phyloP scores from a whole-genome alignment of 2,113 vertebrate genomes.

The Saccopteryx bilineata region DNA sequence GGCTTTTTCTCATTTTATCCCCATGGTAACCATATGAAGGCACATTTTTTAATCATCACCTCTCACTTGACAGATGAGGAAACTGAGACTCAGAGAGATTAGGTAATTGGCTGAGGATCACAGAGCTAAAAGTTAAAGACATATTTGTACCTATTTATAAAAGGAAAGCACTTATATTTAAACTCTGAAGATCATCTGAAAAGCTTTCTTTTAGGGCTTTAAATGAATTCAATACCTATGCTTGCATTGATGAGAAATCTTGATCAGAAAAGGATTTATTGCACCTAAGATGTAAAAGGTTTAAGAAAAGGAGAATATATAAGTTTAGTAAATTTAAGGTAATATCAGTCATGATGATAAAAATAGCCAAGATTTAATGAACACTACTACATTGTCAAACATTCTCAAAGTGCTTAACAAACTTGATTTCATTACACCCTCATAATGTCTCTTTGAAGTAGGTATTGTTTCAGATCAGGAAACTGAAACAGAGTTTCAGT shows the following conservation, averaged over 20 bases:
- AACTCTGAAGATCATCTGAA: background rate
- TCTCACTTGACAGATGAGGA: constrained; percentile 6
- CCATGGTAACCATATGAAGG: background rate
- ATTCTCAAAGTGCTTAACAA: background rate
- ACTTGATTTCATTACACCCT: background rate
- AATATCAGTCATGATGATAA: background rate
- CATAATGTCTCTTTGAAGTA: background rate
- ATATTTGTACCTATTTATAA: background rate
- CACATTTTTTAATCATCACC: background rate
- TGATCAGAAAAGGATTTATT: constrained; percentile 28
- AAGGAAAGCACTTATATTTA: background rate
- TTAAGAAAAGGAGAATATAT: background rate
- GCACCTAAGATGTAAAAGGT: background rate
- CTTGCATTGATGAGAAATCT: background rate
- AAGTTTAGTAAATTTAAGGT: background rate
- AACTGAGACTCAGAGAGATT: background rate
- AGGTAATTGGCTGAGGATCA: background rate
- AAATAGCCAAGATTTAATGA: background rate
- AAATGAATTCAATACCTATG: background rate
- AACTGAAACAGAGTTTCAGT: background rate
- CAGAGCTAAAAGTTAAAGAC: background rate
- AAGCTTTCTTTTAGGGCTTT: background rate
- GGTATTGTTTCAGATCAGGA: background rate
- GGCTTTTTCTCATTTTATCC: background rate
- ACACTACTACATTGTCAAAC: background rate